Evolutionary conservation across 2,113 vertebrate species (phyloP).

Genomic region (Chionis minor): DNA sequence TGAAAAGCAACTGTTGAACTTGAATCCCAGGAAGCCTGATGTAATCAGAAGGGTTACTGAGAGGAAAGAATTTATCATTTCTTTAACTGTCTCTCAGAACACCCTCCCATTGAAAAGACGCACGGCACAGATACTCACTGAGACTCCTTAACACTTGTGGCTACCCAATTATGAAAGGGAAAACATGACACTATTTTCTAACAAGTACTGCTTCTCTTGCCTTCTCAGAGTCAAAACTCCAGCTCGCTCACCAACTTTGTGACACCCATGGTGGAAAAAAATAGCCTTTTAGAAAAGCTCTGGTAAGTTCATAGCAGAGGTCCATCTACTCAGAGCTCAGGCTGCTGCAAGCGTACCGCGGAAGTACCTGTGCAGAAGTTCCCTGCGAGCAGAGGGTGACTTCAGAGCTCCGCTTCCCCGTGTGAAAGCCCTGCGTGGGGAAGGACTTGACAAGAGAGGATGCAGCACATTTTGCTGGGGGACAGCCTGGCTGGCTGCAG

Average conservation of each 20-base stretch:
- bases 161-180: neutral
- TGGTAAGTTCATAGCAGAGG: neutral
- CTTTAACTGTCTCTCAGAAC: neutral
- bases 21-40: neutral
- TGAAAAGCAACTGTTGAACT: neutral
- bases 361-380: neutral
- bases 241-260: neutral
- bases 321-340: neutral
- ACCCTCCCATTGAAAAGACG: neutral
- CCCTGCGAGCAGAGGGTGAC: neutral
- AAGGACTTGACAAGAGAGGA: neutral
- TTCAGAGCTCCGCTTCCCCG: neutral
- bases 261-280: neutral
- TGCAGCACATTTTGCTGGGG: fast-evolving
- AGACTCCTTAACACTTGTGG: neutral
- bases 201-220: neutral
- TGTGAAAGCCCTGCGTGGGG: neutral
- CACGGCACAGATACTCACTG: neutral
- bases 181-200: neutral
- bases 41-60: neutral
- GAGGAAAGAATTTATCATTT: neutral
- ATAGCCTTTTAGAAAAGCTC: neutral
- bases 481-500: neutral
- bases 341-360: fast-evolving
- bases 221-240: neutral